Evolutionary conservation across 2,888 invertebrate genomes (phyloP), one percentile per base, ranked within the genome.

Genomic region (Drosophila flavopinicola): DNA sequence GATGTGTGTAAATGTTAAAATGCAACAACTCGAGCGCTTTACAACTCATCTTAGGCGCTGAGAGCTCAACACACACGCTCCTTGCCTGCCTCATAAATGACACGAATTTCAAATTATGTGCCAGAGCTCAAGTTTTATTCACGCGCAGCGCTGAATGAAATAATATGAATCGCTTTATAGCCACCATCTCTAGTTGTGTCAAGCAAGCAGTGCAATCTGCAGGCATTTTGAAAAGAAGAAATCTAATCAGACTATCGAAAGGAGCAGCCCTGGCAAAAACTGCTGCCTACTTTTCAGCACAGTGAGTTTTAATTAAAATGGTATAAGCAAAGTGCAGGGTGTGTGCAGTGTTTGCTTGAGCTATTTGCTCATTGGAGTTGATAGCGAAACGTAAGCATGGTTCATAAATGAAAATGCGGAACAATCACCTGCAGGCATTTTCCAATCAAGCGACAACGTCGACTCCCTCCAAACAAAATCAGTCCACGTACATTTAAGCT

Each of bases 371-470:
- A 72, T 51, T 74, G 70, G 10, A 58, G 64, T 25, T 60, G 56
- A 35, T 59, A 23, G 35, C 57, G 49, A 57, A 52, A 32, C 47
- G 41, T 52, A 66, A 53, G 44, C 56, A 66, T 42, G 39, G 58
- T 64, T 63, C 73, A 80, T 75, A 85, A 79, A 77, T 83, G 84
- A 69, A 77, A 77, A 76, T 66, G 66, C 57, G 66, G 65, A 54
- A 61, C 78, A 85, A 83, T 85, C 80, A 85, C 80, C 85, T 83
- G 77, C 80, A 80, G 85, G 73, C 58, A 75, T 82, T 73, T 85
- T 70, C 67, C 85, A 80, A 85, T 80, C 85, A 85, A 82, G 61
- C 78, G 63, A 66, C 69, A 59, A 44, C 54, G 56, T 60, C 56
- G 65, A 61, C 61, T 54, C 38, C 47, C 45, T 63, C 47, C 3